Base-by-base conservation (phyloP, 2,113 vertebrate species). In the Ammodytes dubius region DNA sequence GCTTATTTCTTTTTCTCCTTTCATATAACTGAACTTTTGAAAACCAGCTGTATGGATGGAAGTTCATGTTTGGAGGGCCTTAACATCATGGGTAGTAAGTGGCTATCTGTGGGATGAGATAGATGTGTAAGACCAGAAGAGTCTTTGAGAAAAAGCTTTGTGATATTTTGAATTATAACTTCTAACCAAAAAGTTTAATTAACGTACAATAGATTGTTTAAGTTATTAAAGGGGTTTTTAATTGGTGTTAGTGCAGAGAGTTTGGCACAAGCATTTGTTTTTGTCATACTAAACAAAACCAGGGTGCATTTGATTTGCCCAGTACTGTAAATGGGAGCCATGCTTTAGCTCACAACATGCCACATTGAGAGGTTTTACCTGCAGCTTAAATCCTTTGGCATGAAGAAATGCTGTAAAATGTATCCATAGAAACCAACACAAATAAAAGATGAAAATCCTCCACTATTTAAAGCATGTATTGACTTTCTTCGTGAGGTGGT, bases 1-100 rank as follows among this genome's bases (percentile, higher is more conserved):
- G 61, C 37, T 82, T 72, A n/a, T 56, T 84, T 83, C 80, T 84
- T 84, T 17, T 40, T 15, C 52, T 84, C 57, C 63, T 87, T 88
- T 85, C 69, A 85, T 71, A 69, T 78, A 77, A 47, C 75, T 87
- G 49, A 89, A 92, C 82, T 89, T 84, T 79, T 53, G 12, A 87
- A 27, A 90, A 81, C 35, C 71, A 64, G 70, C 50, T 52, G 0
- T 65, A 53, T 57, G 68, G 72, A 73, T 74, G 72, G 67, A 84
- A 76, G 43, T 64, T 46, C 19, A 35, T 70, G 63, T 78, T 82
- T 57, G 64, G 70, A 71, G 70, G 27, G 79, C 49, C 65, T 39
- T 75, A 27, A 54, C 60, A 60, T 35, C 13, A 69, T 52, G 8
- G 47, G 10, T 17, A 66, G 50, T 52, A 10, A 27, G 27, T 46